phyloP scores from a whole-genome alignment of 2,888 invertebrate genomes.

The Pomacea canaliculata region DNA sequence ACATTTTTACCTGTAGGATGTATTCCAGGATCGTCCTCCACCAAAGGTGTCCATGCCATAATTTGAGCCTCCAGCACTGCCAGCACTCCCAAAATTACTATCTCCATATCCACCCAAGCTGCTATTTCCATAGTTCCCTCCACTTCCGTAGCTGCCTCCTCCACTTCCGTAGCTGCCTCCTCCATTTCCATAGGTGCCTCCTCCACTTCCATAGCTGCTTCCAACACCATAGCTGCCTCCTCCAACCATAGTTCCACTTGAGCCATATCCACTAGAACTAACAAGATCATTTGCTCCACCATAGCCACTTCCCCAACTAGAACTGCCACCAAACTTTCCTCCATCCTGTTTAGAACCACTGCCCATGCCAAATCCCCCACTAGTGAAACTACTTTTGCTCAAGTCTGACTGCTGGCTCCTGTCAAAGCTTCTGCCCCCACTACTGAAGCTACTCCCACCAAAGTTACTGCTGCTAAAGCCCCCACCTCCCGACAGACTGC shows the following conservation, averaged over 20 bases:
- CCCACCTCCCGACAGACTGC: background rate
- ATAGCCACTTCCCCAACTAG: background rate
- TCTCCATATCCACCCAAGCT: background rate
- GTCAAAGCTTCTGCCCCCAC: constrained; percentile 1
- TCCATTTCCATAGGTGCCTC: background rate
- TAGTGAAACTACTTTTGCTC: background rate
- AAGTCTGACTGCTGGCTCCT: background rate
- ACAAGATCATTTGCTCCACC: constrained; percentile 2
- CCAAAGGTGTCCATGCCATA: background rate
- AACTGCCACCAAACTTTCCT: constrained; percentile 8
- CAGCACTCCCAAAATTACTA: background rate
- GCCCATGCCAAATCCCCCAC: constrained; percentile 1
- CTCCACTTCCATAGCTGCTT: background rate
- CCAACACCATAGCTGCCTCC: constrained; percentile 4
- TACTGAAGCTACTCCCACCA: background rate
- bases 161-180: background rate
- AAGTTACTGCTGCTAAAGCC: background rate
- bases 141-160: background rate
- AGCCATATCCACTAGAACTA: background rate
- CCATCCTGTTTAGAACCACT: background rate
- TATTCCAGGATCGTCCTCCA: constrained; percentile 2
- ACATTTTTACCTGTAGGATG: constrained; percentile 6
- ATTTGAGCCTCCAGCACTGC: background rate
- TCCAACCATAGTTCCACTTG: background rate
- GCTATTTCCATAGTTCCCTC: background rate